Evolutionary conservation across 1,140 invertebrate genomes (phyloP), one percentile per base, ranked within the genome.

Genomic region (Caligus rogercresseyi): DNA sequence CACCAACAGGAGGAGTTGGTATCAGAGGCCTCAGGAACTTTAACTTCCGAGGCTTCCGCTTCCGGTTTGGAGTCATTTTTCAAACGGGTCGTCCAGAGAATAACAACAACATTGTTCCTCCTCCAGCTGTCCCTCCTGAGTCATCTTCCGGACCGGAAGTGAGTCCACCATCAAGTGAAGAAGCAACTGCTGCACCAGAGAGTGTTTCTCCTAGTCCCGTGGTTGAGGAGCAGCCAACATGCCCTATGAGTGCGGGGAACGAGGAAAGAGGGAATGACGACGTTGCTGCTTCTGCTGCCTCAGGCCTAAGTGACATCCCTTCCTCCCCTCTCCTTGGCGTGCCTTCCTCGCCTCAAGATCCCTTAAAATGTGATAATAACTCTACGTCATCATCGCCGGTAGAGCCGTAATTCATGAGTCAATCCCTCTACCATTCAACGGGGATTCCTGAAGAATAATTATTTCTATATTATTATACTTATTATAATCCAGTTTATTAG

Each of bases 21-120:
- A 15, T 20, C 15, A 15, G 43, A 13, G 1, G 61, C 2, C n/a
- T 53, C 13, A 2, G 60, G 11, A 52, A 19, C 16, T 63, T 63
- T 19, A 56, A 16, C 14, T 56, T 63, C 25, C 23, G 43, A 13
- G 52, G 61, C 18, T 63, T 63, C 31, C 3, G 53, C 7, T 63
- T 63, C 21, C 51, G 61, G 7, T 63, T 63, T 24, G 60, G 60
- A 11, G 19, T 62, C 43, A 51, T 63, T 25, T 63, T 57, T 25
- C 60, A 62, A 13, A 56, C 31, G n/a, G 7, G n/a, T 43, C 31
- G 31, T 43, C 31, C 7, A 43, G 7, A 43, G 31, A n/a, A 7
- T 11, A 43, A 7, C n/a, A n/a, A 7, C n/a, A n/a, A 43, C 7
- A 11, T 43, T 43, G n/a, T n/a, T 11, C 7, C 31, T 43, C 31